A percentile compares a stretch with the other conserved stretches of the same genome.
Evolutionary conservation across 1,140 invertebrate genomes (phyloP).

Genomic region (Mya arenaria): DNA sequence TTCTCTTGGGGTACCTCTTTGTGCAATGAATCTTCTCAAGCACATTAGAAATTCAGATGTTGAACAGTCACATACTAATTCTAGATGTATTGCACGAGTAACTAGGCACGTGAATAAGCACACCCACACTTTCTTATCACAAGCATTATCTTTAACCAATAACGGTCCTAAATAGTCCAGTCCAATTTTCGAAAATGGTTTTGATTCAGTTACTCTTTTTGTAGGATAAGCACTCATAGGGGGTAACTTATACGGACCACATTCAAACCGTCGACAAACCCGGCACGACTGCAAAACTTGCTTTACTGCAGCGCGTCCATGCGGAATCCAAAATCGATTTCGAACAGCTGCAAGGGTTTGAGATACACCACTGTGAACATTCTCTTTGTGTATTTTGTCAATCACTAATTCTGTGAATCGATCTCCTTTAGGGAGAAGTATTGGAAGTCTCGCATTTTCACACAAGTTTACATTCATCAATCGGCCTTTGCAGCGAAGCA

Average conservation of each 20-base stretch:
- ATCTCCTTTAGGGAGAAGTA: conserved; percentile 6
- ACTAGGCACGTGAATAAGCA: conserved; percentile 31
- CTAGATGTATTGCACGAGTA: conserved; percentile 13
- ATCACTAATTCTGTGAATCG: conserved; percentile 10
- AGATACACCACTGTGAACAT: not conserved
- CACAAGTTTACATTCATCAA: not conserved
- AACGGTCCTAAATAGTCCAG: not conserved
- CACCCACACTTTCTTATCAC: conserved; percentile 20
- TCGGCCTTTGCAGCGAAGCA: conserved; percentile 2
- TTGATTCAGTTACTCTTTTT: not conserved
- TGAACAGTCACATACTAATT: not conserved
- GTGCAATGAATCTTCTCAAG: conserved; percentile 14
- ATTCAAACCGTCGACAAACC: conserved; percentile 9
- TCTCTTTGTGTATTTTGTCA: not conserved
- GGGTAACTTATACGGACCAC: not conserved
- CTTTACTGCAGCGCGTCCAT: not conserved
- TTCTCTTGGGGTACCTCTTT: not conserved
- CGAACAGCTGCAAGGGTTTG: not conserved
- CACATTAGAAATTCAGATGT: conserved; percentile 5
- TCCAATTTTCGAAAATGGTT: not conserved
- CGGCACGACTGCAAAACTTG: not conserved
- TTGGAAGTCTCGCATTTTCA: conserved; percentile 2
- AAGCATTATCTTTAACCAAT: not conserved
- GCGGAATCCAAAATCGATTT: conserved; percentile 10
- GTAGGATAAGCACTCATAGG: not conserved